phyloP scores from a whole-genome alignment of 2,113 vertebrate genomes.

The Periophthalmus modestus region DNA sequence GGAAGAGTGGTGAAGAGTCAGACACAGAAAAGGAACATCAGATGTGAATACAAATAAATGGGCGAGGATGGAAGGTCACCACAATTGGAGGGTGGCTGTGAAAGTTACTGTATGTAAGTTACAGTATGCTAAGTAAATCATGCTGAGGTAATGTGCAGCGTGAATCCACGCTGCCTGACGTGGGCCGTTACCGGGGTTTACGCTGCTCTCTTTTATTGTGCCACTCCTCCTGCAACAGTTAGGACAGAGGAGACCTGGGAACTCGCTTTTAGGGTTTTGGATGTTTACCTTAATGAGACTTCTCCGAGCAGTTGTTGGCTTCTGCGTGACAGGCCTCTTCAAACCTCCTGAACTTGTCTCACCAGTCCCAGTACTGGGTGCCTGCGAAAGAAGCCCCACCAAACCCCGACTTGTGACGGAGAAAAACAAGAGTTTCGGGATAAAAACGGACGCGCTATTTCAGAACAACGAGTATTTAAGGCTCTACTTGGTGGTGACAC shows the following conservation, averaged over 20 bases:
- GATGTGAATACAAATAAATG: background rate
- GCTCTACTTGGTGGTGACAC: conserved; percentile 14
- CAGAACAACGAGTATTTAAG: conserved; percentile 17
- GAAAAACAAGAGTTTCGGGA: background rate
- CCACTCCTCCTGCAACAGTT: background rate
- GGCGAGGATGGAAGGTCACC: too few species aligned
- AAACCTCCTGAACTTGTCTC: conserved; percentile 96
- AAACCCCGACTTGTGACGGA: background rate
- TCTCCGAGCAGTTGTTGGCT: conserved; percentile 95
- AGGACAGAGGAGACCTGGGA: background rate
- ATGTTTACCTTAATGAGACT: conserved; percentile 91
- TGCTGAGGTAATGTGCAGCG: too few species aligned
- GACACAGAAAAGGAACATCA: too few species aligned
- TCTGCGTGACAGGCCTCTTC: conserved; percentile 91
- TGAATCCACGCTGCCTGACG: background rate
- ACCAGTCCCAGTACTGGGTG: conserved; percentile 97
- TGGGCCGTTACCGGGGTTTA: background rate
- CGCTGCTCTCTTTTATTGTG: too few species aligned
- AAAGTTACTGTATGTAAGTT: too few species aligned
- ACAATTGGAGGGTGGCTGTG: too few species aligned
- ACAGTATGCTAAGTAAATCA: too few species aligned
- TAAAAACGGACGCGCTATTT: conserved; percentile 7
- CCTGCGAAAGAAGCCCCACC: conserved; percentile 81
- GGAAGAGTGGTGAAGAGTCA: too few species aligned
- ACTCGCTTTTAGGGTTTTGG: background rate